Conservation (phyloP, 2,113 vertebrate species). For the Cercopithecus mona region DNA sequence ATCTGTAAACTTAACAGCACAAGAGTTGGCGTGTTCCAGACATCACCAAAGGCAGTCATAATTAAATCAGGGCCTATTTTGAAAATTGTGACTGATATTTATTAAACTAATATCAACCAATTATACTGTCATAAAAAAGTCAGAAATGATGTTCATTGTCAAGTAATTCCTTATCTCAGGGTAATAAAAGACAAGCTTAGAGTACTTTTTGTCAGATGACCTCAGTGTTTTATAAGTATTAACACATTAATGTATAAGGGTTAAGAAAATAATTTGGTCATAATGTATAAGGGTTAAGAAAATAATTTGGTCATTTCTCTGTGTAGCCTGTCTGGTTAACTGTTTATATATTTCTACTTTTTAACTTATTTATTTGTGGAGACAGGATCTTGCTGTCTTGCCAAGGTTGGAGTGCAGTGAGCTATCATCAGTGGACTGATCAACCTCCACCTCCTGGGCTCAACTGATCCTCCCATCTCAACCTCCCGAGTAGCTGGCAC, state of each 20-base stretch:
- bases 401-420: no score
- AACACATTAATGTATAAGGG: background rate
- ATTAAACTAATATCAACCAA: background rate
- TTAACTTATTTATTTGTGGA: background rate
- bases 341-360: background rate
- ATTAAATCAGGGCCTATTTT: background rate
- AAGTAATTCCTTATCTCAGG: background rate
- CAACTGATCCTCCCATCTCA: no score
- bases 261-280: background rate
- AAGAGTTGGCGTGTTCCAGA: background rate
- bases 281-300: background rate
- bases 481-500: no score
- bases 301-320: background rate
- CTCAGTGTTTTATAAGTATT: background rate
- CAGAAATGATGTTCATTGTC: background rate
- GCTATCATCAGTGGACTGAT: no score
- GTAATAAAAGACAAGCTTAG: background rate
- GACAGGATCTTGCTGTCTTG: no score
- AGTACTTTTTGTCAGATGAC: background rate
- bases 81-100: conserved; percentile 37
- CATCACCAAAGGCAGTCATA: background rate
- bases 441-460: no score
- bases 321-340: background rate
- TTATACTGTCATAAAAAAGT: background rate
- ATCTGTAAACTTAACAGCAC: background rate